Conservation (phyloP, 2,888 invertebrate genomes). For the Argyresthia goedartella region DNA sequence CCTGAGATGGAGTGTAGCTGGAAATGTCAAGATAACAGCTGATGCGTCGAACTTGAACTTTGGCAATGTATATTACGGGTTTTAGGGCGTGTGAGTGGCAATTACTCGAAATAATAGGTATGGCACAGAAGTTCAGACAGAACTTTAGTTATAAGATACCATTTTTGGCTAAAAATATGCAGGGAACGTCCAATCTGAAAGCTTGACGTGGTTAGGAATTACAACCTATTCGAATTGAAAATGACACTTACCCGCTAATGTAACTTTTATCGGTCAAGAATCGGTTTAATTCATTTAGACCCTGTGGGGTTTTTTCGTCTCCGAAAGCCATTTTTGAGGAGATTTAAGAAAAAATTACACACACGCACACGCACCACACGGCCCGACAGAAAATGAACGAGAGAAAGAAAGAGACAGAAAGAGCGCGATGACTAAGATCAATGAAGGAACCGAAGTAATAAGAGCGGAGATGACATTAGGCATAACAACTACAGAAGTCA, state of each 20-base stretch:
- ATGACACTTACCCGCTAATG: conserved; percentile 83
- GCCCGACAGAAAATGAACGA: conserved; percentile 34
- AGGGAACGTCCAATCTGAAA: background rate
- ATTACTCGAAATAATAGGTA: background rate
- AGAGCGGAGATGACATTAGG: no score
- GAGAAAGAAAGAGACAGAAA: no score
- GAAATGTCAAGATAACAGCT: conserved; percentile 14
- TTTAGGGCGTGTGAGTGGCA: background rate
- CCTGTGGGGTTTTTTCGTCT: conserved; percentile 87
- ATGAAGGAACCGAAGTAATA: no score
- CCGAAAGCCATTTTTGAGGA: conserved; percentile 82
- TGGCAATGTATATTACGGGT: background rate
- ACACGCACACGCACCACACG: conserved; percentile 31
- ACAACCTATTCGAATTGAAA: conserved; percentile 12
- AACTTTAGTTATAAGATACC: background rate
- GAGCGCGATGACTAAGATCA: no score
- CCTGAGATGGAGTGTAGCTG: conserved; percentile 88
- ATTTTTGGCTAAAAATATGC: background rate
- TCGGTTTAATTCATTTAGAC: conserved; percentile 84
- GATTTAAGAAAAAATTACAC: conserved; percentile 9
- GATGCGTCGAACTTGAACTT: conserved; percentile 6
- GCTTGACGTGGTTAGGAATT: conserved; percentile 38
- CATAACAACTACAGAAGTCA: no score
- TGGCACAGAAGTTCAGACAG: background rate
- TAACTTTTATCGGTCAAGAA: conserved; percentile 90